Conservation (phyloP, 2,888 invertebrate species). For the Strigamia transsilvanica region DNA sequence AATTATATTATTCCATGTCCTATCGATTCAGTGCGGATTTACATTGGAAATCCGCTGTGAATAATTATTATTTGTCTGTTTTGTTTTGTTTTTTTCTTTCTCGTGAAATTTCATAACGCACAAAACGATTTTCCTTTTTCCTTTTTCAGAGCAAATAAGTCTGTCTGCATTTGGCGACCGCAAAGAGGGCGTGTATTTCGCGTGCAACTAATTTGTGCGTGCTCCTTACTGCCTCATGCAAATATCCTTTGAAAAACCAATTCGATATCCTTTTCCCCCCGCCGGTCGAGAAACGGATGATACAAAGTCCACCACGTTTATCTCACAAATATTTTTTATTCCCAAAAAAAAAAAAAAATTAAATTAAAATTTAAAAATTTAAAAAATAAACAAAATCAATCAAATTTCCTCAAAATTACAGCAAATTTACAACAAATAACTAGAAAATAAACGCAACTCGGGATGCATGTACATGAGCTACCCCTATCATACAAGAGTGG, state of each 20-base stretch:
- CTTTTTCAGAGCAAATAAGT: slow-evolving; percentile 7
- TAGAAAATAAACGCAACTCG: not conserved
- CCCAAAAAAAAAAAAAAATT: not conserved
- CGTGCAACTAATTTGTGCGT: slow-evolving; percentile 49
- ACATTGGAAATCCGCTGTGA: too few species aligned
- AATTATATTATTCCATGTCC: too few species aligned
- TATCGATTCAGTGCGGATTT: too few species aligned
- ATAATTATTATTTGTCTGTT: not conserved
- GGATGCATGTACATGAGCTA: slow-evolving; percentile 38
- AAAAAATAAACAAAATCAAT: not conserved
- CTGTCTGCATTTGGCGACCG: slow-evolving; percentile 22
- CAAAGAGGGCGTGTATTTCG: slow-evolving; percentile 45
- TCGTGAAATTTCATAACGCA: not conserved
- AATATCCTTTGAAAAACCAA: slow-evolving; percentile 49
- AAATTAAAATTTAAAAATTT: not conserved
- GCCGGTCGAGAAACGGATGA: not conserved
- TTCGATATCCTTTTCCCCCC: slow-evolving; percentile 33
- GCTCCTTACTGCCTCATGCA: slow-evolving; percentile 43
- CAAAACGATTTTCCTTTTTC: slow-evolving; percentile 18
- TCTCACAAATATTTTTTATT: not conserved
- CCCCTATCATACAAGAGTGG: slow-evolving; percentile 42
- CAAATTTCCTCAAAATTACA: not conserved
- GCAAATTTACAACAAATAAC: not conserved
- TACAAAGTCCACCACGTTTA: slow-evolving; percentile 39
- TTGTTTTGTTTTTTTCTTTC: not conserved